phyloP scores from a whole-genome alignment of 2,888 invertebrate species.

The Tetranychus truncatus region DNA sequence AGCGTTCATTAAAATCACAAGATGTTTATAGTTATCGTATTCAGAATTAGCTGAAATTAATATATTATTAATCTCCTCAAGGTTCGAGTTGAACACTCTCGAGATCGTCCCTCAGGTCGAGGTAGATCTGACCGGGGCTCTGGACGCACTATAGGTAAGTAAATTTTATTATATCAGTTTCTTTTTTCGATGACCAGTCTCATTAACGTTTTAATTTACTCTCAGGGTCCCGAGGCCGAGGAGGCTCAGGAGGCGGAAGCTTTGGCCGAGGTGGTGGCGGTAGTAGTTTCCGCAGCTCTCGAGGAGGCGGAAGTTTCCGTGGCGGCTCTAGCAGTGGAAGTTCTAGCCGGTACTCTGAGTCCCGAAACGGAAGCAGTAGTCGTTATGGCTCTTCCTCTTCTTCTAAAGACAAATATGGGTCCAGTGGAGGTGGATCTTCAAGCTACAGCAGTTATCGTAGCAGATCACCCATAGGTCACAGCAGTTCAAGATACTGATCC shows the following conservation, averaged over 20 bases:
- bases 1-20: too few relatives aligned
- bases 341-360: slow-evolving; percentile 38
- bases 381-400: slow-evolving; percentile 19
- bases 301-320: slow-evolving; percentile 37
- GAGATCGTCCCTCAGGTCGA: slow-evolving; percentile 42
- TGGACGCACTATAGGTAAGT: neutral
- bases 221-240: slow-evolving; percentile 1
- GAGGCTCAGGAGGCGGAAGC: neutral
- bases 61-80: neutral
- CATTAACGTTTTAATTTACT: neutral
- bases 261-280: slow-evolving; percentile 23
- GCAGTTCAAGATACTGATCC: neutral
- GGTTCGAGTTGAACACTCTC: slow-evolving; percentile 54
- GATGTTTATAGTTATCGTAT: too few relatives aligned
- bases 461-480: slow-evolving; percentile 25
- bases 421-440: slow-evolving; percentile 31
- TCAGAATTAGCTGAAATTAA: neutral
- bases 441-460: slow-evolving; percentile 24
- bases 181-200: neutral
- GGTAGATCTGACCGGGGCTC: slow-evolving; percentile 8
- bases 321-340: slow-evolving; percentile 33
- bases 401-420: slow-evolving; percentile 18
- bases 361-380: slow-evolving; percentile 32
- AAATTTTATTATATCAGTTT: neutral
- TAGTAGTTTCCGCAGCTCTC: slow-evolving; percentile 25